These are phyloP conservation scores for Lasioglossum oenotherae DNA, from an alignment of 2,888 invertebrate species.

Conservation along the genomic window DNA sequence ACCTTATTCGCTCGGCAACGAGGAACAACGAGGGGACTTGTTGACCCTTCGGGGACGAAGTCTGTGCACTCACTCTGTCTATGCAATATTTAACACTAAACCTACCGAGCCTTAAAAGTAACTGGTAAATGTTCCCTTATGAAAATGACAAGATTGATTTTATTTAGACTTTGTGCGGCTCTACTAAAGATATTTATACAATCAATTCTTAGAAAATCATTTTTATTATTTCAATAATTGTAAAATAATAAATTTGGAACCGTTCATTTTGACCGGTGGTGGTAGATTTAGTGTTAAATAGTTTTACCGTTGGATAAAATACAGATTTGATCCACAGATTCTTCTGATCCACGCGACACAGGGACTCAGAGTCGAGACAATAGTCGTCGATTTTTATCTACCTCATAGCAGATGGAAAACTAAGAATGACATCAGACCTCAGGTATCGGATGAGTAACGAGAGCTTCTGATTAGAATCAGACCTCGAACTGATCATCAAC, in stretches of 20 bases:
- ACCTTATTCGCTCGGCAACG: not conserved
- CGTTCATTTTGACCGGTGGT: no score
- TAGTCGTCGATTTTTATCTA: not conserved
- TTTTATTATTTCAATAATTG: no score
- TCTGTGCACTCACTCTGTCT: not conserved
- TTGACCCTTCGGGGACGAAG: not conserved
- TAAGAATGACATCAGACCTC: not conserved
- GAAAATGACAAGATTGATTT: no score
- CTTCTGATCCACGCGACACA: not conserved
- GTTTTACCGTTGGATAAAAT: no score
- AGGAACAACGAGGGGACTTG: not conserved
- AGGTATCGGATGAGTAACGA: not conserved
- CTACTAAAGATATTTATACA: no score
- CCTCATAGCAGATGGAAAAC: not conserved
- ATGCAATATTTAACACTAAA: not conserved
- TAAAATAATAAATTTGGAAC: no score
- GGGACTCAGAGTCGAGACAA: not conserved
- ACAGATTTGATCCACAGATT: not conserved
- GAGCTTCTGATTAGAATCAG: not conserved
- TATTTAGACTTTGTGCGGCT: no score
- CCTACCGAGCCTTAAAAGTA: no score
- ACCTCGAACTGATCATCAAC: not conserved
- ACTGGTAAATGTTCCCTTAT: no score
- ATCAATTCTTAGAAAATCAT: no score
- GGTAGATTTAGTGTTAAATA: no score